phyloP scores from a whole-genome alignment of 2,113 vertebrate species.

The Crotophaga sulcirostris region DNA sequence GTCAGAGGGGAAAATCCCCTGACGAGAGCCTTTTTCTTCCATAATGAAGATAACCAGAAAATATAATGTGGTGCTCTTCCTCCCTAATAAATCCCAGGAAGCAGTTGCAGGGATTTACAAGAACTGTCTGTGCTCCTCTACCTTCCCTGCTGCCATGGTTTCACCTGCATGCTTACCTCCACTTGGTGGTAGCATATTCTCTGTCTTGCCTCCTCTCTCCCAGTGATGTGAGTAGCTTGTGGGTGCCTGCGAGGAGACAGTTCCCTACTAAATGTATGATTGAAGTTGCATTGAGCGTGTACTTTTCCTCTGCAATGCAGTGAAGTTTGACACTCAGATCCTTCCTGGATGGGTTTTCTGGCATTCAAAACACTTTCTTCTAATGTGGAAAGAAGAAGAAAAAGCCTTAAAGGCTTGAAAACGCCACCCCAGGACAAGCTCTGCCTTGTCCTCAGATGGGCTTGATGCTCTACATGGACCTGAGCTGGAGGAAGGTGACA shows the following conservation, averaged over 20 bases:
- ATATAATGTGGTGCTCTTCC: fast-evolving
- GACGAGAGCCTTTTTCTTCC: not conserved
- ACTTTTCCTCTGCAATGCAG: not conserved
- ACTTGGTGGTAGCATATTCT: conserved; percentile 56
- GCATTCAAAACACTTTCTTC: not conserved
- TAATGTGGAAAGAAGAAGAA: not conserved
- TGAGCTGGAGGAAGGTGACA: not conserved
- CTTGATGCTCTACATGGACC: not conserved
- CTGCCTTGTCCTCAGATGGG: not conserved
- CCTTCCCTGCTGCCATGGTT: not conserved
- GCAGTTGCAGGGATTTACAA: fast-evolving
- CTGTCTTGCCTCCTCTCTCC: not conserved
- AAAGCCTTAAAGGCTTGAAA: not conserved
- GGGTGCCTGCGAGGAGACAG: not conserved
- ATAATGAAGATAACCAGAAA: not conserved
- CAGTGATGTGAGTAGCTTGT: not conserved
- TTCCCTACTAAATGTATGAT: not conserved
- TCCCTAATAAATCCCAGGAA: fast-evolving
- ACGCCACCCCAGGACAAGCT: not conserved
- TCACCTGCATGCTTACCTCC: not conserved
- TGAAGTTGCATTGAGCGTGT: fast-evolving
- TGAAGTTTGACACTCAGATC: not conserved
- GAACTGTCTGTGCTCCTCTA: fast-evolving
- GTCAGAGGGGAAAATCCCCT: not conserved
- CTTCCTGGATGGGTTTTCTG: not conserved